phyloP scores from a whole-genome alignment of 23 tunicate genomes.

The Diplosoma virens region DNA sequence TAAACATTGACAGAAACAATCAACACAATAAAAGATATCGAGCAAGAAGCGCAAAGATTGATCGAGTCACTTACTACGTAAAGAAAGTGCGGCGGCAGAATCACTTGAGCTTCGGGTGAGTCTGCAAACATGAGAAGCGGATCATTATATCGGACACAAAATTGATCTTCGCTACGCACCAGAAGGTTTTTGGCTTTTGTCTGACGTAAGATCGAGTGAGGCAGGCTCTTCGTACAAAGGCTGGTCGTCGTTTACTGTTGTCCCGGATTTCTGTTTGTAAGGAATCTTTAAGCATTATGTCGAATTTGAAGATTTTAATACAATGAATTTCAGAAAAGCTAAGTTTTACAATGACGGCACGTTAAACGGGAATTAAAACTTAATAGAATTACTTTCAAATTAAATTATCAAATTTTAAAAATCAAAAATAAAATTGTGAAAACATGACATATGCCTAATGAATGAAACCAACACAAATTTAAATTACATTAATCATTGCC shows the following conservation, averaged over 20 bases:
- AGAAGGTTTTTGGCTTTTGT: not conserved
- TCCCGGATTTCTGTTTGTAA: not conserved
- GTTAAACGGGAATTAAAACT: not conserved
- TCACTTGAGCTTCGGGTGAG: not conserved
- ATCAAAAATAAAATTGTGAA: too few relatives aligned
- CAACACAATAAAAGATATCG: too few relatives aligned
- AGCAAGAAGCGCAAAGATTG: too few relatives aligned
- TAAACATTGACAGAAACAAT: too few relatives aligned
- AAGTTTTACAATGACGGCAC: not conserved
- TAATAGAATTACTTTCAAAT: too few relatives aligned
- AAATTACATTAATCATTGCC: too few relatives aligned
- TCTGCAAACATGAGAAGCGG: too few relatives aligned
- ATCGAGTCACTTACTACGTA: conserved; percentile 23
- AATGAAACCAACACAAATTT: too few relatives aligned
- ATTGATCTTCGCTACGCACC: too few relatives aligned
- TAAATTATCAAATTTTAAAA: too few relatives aligned
- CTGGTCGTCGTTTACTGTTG: not conserved
- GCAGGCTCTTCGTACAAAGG: not conserved
- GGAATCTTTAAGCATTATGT: not conserved
- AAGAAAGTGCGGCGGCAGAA: conserved; percentile 29
- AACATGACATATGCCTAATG: too few relatives aligned
- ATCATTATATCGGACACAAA: too few relatives aligned
- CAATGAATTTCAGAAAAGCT: not conserved
- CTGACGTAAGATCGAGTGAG: not conserved
- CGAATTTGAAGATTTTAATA: not conserved